Evolutionary conservation across 2,113 vertebrate species (phyloP).

Genomic region (Menidia beryllina): DNA sequence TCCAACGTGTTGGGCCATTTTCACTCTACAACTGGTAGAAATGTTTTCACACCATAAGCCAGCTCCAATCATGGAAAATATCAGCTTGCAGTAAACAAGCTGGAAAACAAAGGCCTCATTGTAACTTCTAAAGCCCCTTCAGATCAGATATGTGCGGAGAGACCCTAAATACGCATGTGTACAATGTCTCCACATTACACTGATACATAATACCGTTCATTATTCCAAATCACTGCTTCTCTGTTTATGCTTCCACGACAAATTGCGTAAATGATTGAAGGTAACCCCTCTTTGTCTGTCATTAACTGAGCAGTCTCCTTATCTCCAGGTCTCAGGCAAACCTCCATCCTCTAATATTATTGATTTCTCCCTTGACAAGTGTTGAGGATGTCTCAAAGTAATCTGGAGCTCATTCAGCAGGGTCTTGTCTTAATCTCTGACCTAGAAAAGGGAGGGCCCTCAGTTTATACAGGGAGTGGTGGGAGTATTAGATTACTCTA

Average conservation of each 20-base stretch:
- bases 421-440: constrained; percentile 68
- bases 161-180: constrained; percentile 43
- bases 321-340: constrained; percentile 57
- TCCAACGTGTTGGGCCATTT: constrained; percentile 43
- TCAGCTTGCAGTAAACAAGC: constrained; percentile 58
- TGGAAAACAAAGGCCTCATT: constrained; percentile 61
- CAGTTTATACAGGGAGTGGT: constrained; percentile 68
- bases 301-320: constrained; percentile 46
- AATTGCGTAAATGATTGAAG: constrained; percentile 60
- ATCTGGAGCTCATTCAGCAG: constrained; percentile 60
- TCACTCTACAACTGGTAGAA: constrained; percentile 45
- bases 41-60: constrained; percentile 60
- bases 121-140: constrained; percentile 35
- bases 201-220: constrained; percentile 57
- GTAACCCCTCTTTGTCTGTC: constrained; percentile 58
- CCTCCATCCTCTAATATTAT: constrained; percentile 50
- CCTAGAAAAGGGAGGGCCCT: constrained; percentile 62
- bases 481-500: constrained; percentile 77
- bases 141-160: constrained; percentile 42
- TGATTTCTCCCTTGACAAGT: constrained; percentile 57
- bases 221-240: constrained; percentile 50
- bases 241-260: constrained; percentile 47
- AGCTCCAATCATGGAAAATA: constrained; percentile 61
- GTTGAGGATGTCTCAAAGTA: constrained; percentile 53
- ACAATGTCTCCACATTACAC: constrained; percentile 39